phyloP scores from a whole-genome alignment of 53 echinoderm and acorn worm genomes.

The Astropecten irregularis region DNA sequence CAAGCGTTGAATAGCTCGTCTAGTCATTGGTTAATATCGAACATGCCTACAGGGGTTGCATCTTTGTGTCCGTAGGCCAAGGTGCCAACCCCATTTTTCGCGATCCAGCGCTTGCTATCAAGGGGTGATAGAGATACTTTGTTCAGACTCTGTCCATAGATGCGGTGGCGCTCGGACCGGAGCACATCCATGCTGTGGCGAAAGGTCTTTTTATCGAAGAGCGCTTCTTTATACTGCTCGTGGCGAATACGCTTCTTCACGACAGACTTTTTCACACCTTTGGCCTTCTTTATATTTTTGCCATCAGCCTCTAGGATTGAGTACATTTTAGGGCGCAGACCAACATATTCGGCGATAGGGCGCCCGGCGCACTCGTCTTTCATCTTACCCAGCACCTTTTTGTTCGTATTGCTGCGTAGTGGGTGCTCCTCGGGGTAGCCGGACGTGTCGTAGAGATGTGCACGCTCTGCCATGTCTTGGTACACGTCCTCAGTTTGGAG shows the following conservation, averaged over 20 bases:
- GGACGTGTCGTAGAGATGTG: constrained; percentile 34
- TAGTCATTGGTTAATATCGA: no score
- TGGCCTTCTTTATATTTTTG: constrained; percentile 32
- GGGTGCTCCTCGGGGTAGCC: constrained; percentile 33
- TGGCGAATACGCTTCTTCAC: constrained; percentile 20
- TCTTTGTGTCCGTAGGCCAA: constrained; percentile 5
- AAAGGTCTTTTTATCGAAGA: constrained; percentile 10
- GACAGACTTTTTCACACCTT: constrained; percentile 43
- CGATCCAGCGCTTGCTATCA: neutral
- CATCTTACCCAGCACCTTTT: constrained; percentile 54
- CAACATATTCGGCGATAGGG: constrained; percentile 19
- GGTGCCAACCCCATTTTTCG: neutral
- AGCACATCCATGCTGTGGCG: constrained; percentile 37
- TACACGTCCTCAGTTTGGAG: constrained; percentile 56
- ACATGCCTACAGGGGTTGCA: no score
- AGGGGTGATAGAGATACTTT: constrained; percentile 40
- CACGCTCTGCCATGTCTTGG: constrained; percentile 5
- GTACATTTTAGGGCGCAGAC: constrained; percentile 49
- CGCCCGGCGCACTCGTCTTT: constrained; percentile 56
- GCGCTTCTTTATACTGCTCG: constrained; percentile 20
- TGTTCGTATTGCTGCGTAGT: constrained; percentile 24
- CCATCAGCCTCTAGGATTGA: constrained; percentile 16
- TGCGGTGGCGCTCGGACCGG: constrained; percentile 13
- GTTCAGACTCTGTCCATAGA: constrained; percentile 21
- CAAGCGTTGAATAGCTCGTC: no score